Evolutionary conservation across 2,888 invertebrate species (phyloP).

Genomic region (Cremastinae sp.): DNA sequence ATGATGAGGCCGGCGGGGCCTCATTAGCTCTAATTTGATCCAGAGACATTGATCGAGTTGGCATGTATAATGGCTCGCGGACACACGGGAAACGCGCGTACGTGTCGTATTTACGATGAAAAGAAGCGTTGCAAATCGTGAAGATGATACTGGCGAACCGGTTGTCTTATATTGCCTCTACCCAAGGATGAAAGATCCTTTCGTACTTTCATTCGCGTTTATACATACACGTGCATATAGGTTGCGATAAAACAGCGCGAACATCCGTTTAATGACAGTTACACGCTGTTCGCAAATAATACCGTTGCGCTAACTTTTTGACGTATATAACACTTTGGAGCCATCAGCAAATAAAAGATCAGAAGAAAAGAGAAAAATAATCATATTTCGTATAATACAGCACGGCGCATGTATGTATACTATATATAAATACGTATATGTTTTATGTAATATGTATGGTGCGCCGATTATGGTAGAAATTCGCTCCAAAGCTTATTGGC

Average conservation of each 20-base stretch:
- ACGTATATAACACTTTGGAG: too few species aligned
- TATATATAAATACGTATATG: too few species aligned
- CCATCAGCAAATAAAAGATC: too few species aligned
- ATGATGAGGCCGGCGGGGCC: constrained; percentile 31
- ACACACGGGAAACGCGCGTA: too few species aligned
- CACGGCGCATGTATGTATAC: too few species aligned
- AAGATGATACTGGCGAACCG: constrained; percentile 37
- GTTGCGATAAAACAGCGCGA: constrained; percentile 57
- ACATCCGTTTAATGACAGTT: constrained; percentile 59
- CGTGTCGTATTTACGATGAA: constrained; percentile 12
- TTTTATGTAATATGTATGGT: too few species aligned
- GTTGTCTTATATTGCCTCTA: too few species aligned
- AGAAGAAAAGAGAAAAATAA: too few species aligned
- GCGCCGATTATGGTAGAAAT: too few species aligned
- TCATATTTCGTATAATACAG: too few species aligned
- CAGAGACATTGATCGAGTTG: constrained; percentile 36
- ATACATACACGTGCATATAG: too few species aligned
- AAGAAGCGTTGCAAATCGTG: constrained; percentile 25
- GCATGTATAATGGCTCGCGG: constrained; percentile 18
- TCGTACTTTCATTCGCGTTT: constrained; percentile 55
- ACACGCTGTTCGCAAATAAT: constrained; percentile 46
- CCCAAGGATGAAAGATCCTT: constrained; percentile 22
- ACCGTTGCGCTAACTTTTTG: constrained; percentile 57
- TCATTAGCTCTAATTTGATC: constrained; percentile 35
- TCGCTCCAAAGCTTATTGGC: too few species aligned